Evolutionary conservation across 2,113 vertebrate genomes (phyloP).

Genomic region (Odocoileus virginianus): DNA sequence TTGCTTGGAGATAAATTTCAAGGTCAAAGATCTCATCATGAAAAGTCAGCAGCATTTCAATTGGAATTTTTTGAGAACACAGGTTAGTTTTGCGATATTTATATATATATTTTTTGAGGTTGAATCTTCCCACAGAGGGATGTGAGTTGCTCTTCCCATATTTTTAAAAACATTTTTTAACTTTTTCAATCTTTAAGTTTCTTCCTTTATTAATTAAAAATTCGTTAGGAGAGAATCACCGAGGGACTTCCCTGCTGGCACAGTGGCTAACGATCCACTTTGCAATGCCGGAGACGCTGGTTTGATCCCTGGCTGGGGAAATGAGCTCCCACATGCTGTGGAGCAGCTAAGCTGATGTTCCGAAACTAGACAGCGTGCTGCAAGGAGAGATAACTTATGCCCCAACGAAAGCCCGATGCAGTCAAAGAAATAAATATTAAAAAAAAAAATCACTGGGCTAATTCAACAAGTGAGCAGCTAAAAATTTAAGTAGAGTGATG

Average conservation of each 20-base stretch:
- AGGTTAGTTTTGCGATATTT: accelerated
- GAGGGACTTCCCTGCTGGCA: not conserved
- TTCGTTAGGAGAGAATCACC: not conserved
- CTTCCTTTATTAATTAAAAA: not conserved
- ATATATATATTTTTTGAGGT: accelerated
- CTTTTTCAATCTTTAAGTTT: not conserved
- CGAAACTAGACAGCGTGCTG: not conserved
- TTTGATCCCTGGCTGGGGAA: not conserved
- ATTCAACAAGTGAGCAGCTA: not conserved
- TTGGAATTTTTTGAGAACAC: not conserved
- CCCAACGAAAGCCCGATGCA: not conserved
- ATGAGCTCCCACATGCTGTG: not conserved
- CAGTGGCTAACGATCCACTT: not conserved
- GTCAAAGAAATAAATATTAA: not conserved
- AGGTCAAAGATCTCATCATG: not conserved
- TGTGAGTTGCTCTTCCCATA: not conserved
- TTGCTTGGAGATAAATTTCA: not conserved
- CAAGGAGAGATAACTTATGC: not conserved
- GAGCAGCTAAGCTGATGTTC: not conserved
- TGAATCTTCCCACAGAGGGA: not conserved
- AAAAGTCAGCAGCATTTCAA: not conserved
- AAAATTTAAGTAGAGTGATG: not conserved
- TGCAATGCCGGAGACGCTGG: not conserved
- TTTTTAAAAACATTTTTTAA: not conserved
- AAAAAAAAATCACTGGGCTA: not conserved